A percentile compares a stretch with the other conserved stretches of the same genome.
phyloP scores from a whole-genome alignment of 1,140 invertebrate species.

The Gryllus bimaculatus region DNA sequence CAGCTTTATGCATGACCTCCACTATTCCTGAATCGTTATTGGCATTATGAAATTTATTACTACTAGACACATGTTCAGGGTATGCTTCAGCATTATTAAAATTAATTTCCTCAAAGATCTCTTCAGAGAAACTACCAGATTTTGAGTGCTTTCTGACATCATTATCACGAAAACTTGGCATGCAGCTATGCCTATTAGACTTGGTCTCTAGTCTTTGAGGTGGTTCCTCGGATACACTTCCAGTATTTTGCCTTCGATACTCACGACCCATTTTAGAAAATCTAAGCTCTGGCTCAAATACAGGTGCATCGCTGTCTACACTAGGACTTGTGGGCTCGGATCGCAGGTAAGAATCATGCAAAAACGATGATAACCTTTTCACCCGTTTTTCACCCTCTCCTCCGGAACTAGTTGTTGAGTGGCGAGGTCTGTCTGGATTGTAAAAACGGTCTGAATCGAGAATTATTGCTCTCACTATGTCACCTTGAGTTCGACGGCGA shows the following conservation, averaged over 20 bases:
- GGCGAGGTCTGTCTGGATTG: conserved; percentile 29
- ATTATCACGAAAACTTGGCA: neutral
- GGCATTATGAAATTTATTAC: neutral
- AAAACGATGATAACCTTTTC: conserved; percentile 25
- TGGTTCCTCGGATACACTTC: neutral
- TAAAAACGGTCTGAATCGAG: conserved; percentile 34
- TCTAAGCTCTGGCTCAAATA: neutral
- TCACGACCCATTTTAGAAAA: neutral
- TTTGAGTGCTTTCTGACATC: neutral
- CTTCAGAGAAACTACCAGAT: neutral
- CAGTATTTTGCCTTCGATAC: neutral
- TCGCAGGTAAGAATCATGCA: conserved; percentile 28
- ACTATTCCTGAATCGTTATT: neutral
- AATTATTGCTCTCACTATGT: conserved; percentile 32
- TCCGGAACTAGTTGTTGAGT: conserved; percentile 8
- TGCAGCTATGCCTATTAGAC: neutral
- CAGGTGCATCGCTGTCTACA: neutral
- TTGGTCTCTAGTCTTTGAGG: neutral
- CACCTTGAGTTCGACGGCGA: conserved; percentile 22
- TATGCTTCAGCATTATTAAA: neutral
- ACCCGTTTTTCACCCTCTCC: neutral
- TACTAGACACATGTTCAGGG: neutral
- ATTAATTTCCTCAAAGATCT: neutral
- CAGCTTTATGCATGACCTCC: neutral
- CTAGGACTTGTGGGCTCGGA: conserved; percentile 13